Evolutionary conservation across 2,888 invertebrate genomes (phyloP), one percentile per base, ranked within the genome.

Genomic region (Apamea epomidion): DNA sequence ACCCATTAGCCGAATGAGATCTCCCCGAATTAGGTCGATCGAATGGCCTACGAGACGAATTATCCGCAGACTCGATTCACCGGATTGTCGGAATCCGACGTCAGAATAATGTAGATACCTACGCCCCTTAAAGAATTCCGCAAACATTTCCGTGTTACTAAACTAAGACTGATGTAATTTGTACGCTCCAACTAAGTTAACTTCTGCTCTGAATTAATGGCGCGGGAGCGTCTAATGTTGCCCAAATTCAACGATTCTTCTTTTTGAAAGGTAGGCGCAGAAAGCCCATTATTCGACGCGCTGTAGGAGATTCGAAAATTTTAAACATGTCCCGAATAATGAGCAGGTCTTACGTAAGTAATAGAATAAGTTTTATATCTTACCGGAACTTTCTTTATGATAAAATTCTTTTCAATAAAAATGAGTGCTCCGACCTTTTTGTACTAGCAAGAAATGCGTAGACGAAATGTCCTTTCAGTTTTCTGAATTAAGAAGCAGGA

Each of bases 161-260:
- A 94, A 94, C 94, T 94, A 94, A 94, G 94, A 94, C 92, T 93
- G 93, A 94, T 94, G 94, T 95, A 93, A 95, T 95, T 95, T 94
- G 93, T 93, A 91, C 90, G 90, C 90, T 87, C 88, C 89, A 93
- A 92, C 92, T 92, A 91, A 93, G 92, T 92, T 94, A 93, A 93
- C 93, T 93, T 92, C 86, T 92, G 93, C 85, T 87, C 90, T 81
- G 90, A 95, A 94, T 94, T 95, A 95, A 95, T 95, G 95, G 92
- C 88, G 91, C 92, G 90, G 88, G 90, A 89, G 90, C 85, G 82
- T 92, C 90, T 92, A 92, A 92, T 92, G 91, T 91, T 91, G 83
- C 89, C 90, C 80, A 91, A 93, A 92, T 92, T 92, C 89, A 87
- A 83, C 88, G 86, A 88, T 89, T 91, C 85, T 88, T 87, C 85